Evolutionary conservation across 2,797 vertebrate genomes (phyloP).

Genomic region (Smutsia gigantea): DNA sequence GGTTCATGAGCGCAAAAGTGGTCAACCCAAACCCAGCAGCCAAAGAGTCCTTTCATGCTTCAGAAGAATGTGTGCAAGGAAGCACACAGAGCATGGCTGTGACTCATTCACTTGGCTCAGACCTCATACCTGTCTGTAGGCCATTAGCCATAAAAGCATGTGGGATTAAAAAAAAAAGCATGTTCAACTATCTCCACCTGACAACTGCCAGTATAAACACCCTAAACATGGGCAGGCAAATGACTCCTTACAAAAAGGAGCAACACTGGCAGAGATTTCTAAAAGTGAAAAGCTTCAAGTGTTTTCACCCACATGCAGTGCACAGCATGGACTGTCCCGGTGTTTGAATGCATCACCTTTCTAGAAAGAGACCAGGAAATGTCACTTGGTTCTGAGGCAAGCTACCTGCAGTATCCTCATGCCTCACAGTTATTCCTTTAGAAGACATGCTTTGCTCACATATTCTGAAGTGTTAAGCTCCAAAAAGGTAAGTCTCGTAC

Average conservation of each 20-base stretch:
- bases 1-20: background rate
- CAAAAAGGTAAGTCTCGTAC: background rate
- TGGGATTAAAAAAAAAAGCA: background rate
- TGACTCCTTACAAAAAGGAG: background rate
- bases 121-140: background rate
- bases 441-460: background rate
- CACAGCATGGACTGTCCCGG: background rate
- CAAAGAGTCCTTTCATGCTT: constrained; percentile 14
- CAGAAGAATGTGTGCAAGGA: background rate
- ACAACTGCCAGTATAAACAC: background rate
- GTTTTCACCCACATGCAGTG: background rate
- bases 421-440: background rate
- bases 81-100: background rate
- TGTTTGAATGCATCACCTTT: background rate
- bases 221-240: background rate
- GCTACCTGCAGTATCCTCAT: background rate
- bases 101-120: background rate
- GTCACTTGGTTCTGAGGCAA: background rate
- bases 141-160: background rate
- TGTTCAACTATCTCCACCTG: too few relatives aligned
- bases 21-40: background rate
- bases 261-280: background rate
- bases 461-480: constrained; percentile 8
- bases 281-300: background rate
- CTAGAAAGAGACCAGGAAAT: constrained; percentile 1